Percentiles rank a stretch among this genome's conserved stretches.
These are phyloP conservation scores for Halichoeres trimaculatus DNA, from an alignment of 2,113 vertebrate species.

Conservation along the genomic window DNA sequence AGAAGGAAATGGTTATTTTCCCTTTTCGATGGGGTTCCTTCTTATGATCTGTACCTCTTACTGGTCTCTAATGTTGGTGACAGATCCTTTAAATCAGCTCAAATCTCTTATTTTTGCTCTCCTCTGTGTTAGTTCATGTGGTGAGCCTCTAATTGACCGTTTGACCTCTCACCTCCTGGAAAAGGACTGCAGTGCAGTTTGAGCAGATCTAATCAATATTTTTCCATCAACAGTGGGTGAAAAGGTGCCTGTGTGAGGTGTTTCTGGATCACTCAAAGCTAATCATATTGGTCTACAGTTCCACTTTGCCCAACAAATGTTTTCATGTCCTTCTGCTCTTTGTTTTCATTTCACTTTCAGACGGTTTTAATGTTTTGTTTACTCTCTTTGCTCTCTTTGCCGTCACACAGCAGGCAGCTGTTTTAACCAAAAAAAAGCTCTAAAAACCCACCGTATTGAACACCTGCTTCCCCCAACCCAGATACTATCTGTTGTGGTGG, in stretches of 20 bases:
- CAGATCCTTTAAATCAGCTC: no score
- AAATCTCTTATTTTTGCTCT: background rate
- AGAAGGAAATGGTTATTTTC: conserved; percentile 13
- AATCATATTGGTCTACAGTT: background rate
- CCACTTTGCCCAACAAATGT: background rate
- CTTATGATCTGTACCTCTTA: no score
- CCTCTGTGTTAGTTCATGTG: background rate
- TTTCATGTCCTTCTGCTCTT: background rate
- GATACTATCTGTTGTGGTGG: background rate
- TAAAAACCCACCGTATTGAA: no score
- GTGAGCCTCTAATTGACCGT: background rate
- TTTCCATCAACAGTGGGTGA: conserved; percentile 1
- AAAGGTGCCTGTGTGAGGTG: conserved; percentile 3
- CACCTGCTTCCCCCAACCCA: no score
- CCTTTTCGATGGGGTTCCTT: no score
- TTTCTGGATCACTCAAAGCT: background rate
- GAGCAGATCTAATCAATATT: conserved; percentile 24
- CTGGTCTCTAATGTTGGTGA: no score
- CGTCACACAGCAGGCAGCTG: no score
- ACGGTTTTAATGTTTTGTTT: background rate
- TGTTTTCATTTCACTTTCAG: background rate
- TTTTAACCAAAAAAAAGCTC: no score
- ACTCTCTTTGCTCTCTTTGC: no score
- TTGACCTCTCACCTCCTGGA: conserved; percentile 14
- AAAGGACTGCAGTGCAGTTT: conserved; percentile 23